A percentile compares a stretch with the other conserved stretches of the same genome.
Evolutionary conservation across 64 coral and sea anemone species (phyloP).

Genomic region (Pocillopora damicornis): DNA sequence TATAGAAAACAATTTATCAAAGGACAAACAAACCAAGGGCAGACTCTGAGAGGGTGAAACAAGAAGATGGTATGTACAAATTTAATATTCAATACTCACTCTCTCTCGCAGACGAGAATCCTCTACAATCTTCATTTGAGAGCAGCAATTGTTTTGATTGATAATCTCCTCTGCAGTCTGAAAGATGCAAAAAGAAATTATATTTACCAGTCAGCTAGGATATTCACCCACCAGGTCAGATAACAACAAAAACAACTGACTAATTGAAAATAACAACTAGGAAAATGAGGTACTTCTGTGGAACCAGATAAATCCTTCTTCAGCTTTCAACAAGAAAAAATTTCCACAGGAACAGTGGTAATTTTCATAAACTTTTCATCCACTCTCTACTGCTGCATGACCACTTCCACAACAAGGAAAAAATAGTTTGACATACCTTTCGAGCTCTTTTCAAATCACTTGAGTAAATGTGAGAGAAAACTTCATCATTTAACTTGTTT

Average conservation of each 20-base stretch:
- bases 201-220: too few relatives aligned
- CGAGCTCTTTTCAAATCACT: slow-evolving; percentile 85
- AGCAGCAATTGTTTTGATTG: slow-evolving; percentile 13
- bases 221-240: too few relatives aligned
- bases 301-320: too few relatives aligned
- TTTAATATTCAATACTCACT: not conserved
- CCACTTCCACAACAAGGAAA: not conserved
- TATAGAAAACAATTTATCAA: too few relatives aligned
- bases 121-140: slow-evolving; percentile 12
- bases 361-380: not conserved
- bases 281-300: not conserved
- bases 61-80: too few relatives aligned
- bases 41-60: too few relatives aligned
- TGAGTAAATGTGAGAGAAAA: slow-evolving; percentile 65
- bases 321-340: too few relatives aligned
- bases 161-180: slow-evolving; percentile 59
- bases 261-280: not conserved
- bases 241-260: too few relatives aligned
- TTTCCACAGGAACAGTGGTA: too few relatives aligned
- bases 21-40: too few relatives aligned
- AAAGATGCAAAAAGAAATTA: not conserved
- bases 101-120: slow-evolving; percentile 53
- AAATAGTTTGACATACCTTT: slow-evolving; percentile 37
- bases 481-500: slow-evolving; percentile 46
- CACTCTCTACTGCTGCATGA: too few relatives aligned